Percentiles rank a stretch among this genome's conserved stretches.
These are phyloP conservation scores for Diplazon laetatorius DNA, from an alignment of 2,888 invertebrate species.

Conservation along the genomic window DNA sequence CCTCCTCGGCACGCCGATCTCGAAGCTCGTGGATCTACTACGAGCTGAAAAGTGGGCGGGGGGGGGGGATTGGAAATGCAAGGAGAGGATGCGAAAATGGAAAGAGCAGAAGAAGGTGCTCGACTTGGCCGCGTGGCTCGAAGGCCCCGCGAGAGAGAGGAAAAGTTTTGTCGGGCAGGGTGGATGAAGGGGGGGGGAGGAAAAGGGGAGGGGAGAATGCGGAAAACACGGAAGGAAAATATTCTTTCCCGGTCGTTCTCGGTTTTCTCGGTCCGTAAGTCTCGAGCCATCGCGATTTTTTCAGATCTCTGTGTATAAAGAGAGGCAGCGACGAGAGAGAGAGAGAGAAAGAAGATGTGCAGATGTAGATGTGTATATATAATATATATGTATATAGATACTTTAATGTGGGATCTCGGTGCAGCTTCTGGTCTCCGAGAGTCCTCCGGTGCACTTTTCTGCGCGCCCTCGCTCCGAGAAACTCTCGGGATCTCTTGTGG, in stretches of 20 bases:
- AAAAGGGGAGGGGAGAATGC: too few species aligned
- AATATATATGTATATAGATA: too few species aligned
- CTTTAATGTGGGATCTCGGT: too few species aligned
- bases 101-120: constrained; percentile 36
- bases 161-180: constrained; percentile 58
- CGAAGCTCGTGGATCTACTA: too few species aligned
- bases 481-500: too few species aligned
- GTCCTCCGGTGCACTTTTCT: too few species aligned
- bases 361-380: too few species aligned
- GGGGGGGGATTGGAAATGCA: constrained; percentile 41
- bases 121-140: constrained; percentile 37
- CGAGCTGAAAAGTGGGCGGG: constrained; percentile 22
- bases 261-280: constrained; percentile 8
- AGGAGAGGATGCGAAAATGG: constrained; percentile 45
- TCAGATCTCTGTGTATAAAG: constrained; percentile 28
- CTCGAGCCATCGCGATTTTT: constrained; percentile 41
- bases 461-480: too few species aligned
- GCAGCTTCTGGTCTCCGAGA: too few species aligned
- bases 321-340: too few species aligned
- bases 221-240: constrained; percentile 50
- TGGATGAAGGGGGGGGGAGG: too few species aligned
- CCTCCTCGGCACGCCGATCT: constrained; percentile 45
- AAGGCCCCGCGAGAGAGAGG: constrained; percentile 22
- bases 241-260: constrained; percentile 34
- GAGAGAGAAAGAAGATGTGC: too few species aligned